A percentile compares a stretch with the other conserved stretches of the same genome.
Evolutionary conservation across 2,888 invertebrate species (phyloP).

Genomic region (Aleiodes testaceus): DNA sequence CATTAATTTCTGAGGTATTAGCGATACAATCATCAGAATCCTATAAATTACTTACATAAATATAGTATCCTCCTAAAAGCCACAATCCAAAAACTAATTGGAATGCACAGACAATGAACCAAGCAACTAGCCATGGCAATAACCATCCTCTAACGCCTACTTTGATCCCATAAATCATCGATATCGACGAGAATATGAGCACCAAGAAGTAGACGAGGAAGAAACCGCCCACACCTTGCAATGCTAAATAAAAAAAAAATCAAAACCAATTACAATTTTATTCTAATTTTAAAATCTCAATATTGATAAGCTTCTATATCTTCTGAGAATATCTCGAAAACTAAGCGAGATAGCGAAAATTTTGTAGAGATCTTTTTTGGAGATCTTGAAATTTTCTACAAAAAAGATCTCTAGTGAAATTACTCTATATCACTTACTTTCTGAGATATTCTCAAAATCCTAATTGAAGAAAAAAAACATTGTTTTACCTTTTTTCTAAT

Average conservation of each 20-base stretch:
- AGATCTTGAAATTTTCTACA: no score
- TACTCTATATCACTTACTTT: no score
- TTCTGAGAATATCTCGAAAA: not conserved
- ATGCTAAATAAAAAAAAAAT: slow-evolving; percentile 74
- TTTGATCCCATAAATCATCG: slow-evolving; percentile 79
- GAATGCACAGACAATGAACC: slow-evolving; percentile 82
- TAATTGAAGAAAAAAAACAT: no score
- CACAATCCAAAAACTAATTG: slow-evolving; percentile 88
- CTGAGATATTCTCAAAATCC: no score
- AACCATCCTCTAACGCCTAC: slow-evolving; percentile 86
- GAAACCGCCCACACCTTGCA: slow-evolving; percentile 81
- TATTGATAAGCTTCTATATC: no score
- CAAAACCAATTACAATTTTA: not conserved
- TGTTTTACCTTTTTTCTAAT: no score
- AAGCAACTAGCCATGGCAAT: slow-evolving; percentile 84
- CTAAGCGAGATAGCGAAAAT: no score
- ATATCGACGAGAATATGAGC: slow-evolving; percentile 76
- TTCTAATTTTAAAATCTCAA: not conserved
- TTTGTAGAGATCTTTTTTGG: no score
- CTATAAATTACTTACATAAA: slow-evolving; percentile 81
- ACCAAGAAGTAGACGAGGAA: slow-evolving; percentile 77
- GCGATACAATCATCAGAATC: not conserved
- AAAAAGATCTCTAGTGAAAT: no score
- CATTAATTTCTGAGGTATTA: not conserved
- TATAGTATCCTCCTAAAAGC: slow-evolving; percentile 91